Evolutionary conservation across 2,797 vertebrate species (phyloP), one percentile per base, ranked within the genome.

Genomic region (Coregonus sp.): DNA sequence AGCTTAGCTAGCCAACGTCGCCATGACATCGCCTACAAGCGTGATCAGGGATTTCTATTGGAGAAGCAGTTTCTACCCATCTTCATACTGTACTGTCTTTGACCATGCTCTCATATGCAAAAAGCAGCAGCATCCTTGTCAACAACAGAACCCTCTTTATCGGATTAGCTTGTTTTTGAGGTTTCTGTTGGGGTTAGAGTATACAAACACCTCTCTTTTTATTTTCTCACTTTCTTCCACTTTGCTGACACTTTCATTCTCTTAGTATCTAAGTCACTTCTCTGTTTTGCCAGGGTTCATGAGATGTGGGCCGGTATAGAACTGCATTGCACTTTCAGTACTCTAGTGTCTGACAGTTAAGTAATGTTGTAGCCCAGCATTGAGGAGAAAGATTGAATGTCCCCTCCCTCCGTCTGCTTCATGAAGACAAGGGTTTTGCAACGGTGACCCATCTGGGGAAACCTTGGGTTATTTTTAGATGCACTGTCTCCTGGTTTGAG

Each of bases 101-200:
- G 40, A 40, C 40, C 40, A 25, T 25, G 25, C 25, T 40, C 70
- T 81, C 75, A 35, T 76, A 75, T 65, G 66, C 59, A 47, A 50
- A 69, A 72, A 25, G 77, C 75, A 15, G 78, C 78, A 82, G 76
- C 76, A 47, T 47, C 40, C 40, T 47, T 11, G 70, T 80, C 77
- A 78, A 54, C 61, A 5, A 70, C 37, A 11, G 16, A 81, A n/a
- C 69, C 66, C 52, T 73, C 75, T 37, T 86, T 70, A 88, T 85
- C 84, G 81, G 70, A 9, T 65, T 75, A 52, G 80, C 81, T 87
- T 87, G 84, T 90, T 72, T 73, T 65, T 56, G 25, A 33, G 50
- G 71, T 69, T 78, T 75, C 74, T 82, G 80, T 86, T 78, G 9
- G 40, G 40, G 40, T 11, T 65, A 72, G 81, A 75, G 79, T 80